Evolutionary conservation across 2,797 vertebrate species (phyloP).

Genomic region (Sarcoramphus papa): DNA sequence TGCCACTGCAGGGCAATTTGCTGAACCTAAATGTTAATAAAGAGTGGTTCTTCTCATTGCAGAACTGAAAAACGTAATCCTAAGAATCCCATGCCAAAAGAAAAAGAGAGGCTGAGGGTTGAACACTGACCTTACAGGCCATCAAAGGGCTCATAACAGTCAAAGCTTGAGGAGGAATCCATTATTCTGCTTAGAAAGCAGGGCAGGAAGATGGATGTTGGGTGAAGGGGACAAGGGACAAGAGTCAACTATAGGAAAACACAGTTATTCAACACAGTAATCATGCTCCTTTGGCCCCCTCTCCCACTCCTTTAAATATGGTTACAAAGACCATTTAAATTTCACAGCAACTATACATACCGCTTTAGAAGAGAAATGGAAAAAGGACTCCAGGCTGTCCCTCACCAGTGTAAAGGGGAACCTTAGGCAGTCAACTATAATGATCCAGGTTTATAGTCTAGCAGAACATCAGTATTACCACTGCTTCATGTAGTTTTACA

Average conservation of each 20-base stretch:
- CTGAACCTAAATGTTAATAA: neutral
- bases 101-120: neutral
- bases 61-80: neutral
- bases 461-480: neutral
- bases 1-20: neutral
- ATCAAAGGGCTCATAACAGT: neutral
- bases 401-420: neutral
- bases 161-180: neutral
- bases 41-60: neutral
- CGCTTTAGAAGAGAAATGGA: neutral
- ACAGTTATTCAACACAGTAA: neutral
- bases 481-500: neutral
- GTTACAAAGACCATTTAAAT: neutral
- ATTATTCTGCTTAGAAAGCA: neutral
- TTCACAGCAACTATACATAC: neutral
- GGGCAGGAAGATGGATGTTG: neutral
- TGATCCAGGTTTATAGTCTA: neutral
- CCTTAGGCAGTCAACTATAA: neutral
- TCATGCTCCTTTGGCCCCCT: neutral
- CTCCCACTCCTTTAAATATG: neutral
- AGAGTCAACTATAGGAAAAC: neutral
- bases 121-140: neutral
- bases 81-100: neutral
- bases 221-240: neutral
- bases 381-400: neutral